A percentile compares a stretch with the other conserved stretches of the same genome.
phyloP scores from a whole-genome alignment of 2,113 vertebrate genomes.

The Furnarius figulus region DNA sequence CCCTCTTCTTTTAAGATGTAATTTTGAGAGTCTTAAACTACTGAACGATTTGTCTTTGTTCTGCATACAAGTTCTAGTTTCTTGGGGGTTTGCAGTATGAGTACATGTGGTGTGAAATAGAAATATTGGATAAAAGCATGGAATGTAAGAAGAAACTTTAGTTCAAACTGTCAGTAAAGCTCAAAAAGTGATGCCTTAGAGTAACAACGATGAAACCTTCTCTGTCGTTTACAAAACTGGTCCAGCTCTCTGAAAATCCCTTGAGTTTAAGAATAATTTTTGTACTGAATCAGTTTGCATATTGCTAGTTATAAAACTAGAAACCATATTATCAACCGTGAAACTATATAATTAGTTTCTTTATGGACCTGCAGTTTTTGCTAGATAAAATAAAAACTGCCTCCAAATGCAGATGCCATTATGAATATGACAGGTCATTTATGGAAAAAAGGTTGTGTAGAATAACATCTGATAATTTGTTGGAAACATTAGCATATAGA shows the following conservation, averaged over 20 bases:
- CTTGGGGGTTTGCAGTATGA: background rate
- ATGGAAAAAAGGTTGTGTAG: slow-evolving; percentile 60
- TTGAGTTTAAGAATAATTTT: slow-evolving; percentile 9
- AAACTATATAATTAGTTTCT: slow-evolving; percentile 76
- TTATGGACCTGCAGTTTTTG: slow-evolving; percentile 70
- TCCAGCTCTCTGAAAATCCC: background rate
- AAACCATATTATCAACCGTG: slow-evolving; percentile 72
- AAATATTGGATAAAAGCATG: background rate
- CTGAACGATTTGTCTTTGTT: background rate
- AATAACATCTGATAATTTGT: slow-evolving; percentile 76
- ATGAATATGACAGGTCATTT: slow-evolving; percentile 75
- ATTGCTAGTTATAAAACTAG: slow-evolving; percentile 66
- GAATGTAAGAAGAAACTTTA: background rate
- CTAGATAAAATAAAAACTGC: slow-evolving; percentile 73
- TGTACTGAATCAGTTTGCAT: slow-evolving; percentile 49
- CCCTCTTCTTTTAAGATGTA: background rate
- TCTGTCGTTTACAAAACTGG: background rate
- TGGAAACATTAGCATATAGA: slow-evolving; percentile 79
- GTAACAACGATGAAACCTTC: background rate
- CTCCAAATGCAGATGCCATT: slow-evolving; percentile 65
- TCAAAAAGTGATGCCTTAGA: background rate
- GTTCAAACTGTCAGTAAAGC: background rate
- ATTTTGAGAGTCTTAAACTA: background rate
- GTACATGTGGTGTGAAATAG: background rate
- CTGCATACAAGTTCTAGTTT: background rate